Base-by-base conservation (phyloP, 1,140 invertebrate species). In the Helicoverpa zea region DNA sequence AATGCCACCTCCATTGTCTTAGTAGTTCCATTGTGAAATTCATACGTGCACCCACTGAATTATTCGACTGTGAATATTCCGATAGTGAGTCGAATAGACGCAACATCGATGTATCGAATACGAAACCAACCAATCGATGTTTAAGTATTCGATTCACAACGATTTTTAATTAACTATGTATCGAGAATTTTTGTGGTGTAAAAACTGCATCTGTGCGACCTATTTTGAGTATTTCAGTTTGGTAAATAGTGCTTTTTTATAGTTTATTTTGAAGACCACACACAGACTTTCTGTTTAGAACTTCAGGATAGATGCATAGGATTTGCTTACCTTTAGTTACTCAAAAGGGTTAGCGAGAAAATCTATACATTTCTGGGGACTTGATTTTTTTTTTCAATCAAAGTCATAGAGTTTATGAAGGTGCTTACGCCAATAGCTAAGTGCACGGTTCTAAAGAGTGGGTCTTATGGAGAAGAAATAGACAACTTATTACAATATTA, bases 121-220 rank as follows among this genome's bases (percentile, higher is more conserved):
- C 68, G 68, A n/a, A 56, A 56, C 29, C 51, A 72, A 52, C n/a
- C 68, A 72, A 72, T 72, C 51, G 68, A 72, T 54, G 68, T 29
- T 54, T 72, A 43, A 72, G 68, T 30, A 4, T 7, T 16, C 68
- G 51, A 72, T 72, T 30, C 68, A 72, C 68, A 56, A 23, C 51
- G 68, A 72, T 72, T 72, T 43, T 72, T 56, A 72, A 72, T 72
- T 72, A 30, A 72, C 51, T 30, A 68, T 49, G 23, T 72, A n/a
- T 12, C 68, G 43, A 56, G 9, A 11, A 2, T 72, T 54, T 72
- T 35, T 56, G 68, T 12, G 11, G 5, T 52, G 49, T 52, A 70
- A 29, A 14, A 16, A n/a, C 3, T 58, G 13, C 14, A 30, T 66
- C 11, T 66, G 7, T 66, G 7, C 9, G 1, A 3, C 14, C 14